phyloP scores from a whole-genome alignment of 2,888 invertebrate species.

The Ypsolopha sequella region DNA sequence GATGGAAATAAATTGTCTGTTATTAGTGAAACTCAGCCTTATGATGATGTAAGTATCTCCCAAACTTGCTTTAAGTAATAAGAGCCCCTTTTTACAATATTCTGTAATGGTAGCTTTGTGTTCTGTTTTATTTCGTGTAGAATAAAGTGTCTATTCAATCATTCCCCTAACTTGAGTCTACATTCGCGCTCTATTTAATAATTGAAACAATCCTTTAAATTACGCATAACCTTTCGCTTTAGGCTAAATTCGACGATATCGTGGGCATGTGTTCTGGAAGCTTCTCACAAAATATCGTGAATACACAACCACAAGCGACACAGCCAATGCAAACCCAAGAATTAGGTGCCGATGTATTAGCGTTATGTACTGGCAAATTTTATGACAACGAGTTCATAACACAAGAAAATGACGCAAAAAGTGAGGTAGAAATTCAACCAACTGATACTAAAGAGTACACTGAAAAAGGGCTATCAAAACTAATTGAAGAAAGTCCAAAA shows the following conservation, averaged over 20 bases:
- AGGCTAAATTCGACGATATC: constrained; percentile 60
- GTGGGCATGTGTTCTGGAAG: constrained; percentile 71
- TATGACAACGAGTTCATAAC: constrained; percentile 53
- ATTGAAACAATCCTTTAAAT: too few relatives aligned
- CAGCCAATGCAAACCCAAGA: constrained; percentile 37
- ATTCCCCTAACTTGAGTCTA: too few relatives aligned
- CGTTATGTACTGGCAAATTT: constrained; percentile 71
- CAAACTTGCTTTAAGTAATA: too few relatives aligned
- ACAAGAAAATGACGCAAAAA: constrained; percentile 19
- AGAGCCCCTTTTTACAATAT: too few relatives aligned
- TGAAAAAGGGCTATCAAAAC: constrained; percentile 10
- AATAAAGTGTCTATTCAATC: too few relatives aligned
- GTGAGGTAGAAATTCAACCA: constrained; percentile 11
- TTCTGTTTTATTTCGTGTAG: not conserved
- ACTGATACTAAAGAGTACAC: constrained; percentile 20
- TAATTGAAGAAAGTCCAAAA: constrained; percentile 2
- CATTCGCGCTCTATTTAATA: not conserved
- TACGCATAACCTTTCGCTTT: constrained; percentile 14
- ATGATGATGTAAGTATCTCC: constrained; percentile 37
- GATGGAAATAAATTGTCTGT: constrained; percentile 15
- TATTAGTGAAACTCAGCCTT: constrained; percentile 28
- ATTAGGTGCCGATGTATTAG: constrained; percentile 61
- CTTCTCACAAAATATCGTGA: constrained; percentile 49
- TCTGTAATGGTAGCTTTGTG: not conserved
- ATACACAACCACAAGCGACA: constrained; percentile 30